Conservation (phyloP, 1,140 invertebrate species). For the Microplitis demolitor region DNA sequence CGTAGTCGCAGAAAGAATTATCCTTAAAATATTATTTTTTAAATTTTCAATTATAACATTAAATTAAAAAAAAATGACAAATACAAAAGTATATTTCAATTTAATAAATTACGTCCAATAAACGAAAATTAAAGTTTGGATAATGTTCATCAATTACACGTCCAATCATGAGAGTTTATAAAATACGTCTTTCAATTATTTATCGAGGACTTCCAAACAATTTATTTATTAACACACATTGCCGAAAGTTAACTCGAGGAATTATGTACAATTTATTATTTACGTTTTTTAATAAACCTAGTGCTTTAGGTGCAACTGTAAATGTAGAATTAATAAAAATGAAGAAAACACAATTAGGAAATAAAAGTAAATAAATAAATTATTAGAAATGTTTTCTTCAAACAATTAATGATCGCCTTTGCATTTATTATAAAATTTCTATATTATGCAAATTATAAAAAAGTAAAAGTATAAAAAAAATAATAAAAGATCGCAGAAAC, state of each 20-base stretch:
- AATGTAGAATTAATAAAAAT: not conserved
- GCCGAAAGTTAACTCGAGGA: not conserved
- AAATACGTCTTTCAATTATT: conserved; percentile 39
- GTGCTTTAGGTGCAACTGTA: not conserved
- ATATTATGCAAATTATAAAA: too few species aligned
- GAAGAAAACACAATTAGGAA: not conserved
- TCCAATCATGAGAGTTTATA: not conserved
- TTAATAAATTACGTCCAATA: not conserved
- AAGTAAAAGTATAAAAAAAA: too few species aligned
- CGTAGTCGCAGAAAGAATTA: conserved; percentile 53
- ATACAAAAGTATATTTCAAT: not conserved
- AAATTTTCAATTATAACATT: not conserved
- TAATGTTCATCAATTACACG: not conserved
- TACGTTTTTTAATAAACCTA: not conserved
- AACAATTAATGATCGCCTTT: too few species aligned
- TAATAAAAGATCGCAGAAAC: not conserved
- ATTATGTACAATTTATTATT: not conserved
- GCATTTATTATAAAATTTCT: too few species aligned
- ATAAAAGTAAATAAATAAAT: not conserved
- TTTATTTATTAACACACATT: not conserved
- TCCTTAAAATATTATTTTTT: conserved; percentile 9
- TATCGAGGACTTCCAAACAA: conserved; percentile 42
- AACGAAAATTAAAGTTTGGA: not conserved
- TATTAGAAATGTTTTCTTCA: too few species aligned
- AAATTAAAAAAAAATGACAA: not conserved